phyloP scores from a whole-genome alignment of 1,140 invertebrate species.

The Uloborus diversus region DNA sequence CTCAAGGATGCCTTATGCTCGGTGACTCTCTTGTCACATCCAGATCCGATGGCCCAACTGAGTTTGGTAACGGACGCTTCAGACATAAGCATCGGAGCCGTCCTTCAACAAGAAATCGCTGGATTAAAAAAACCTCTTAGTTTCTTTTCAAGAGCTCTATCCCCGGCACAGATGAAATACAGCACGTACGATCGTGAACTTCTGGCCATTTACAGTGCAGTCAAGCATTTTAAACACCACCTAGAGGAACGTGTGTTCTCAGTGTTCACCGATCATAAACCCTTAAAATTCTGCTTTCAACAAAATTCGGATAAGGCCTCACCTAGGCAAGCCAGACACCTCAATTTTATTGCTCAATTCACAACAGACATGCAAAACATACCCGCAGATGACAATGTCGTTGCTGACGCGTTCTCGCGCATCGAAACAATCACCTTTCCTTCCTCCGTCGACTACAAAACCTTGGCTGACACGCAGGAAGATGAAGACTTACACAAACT shows the following conservation, averaged over 20 bases:
- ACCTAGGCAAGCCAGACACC: slow-evolving; percentile 60
- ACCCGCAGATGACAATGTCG: slow-evolving; percentile 61
- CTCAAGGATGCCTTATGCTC: too few species aligned
- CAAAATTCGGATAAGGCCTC: slow-evolving; percentile 47
- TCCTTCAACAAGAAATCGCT: too few species aligned
- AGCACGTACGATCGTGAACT: slow-evolving; percentile 59
- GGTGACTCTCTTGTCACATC: too few species aligned
- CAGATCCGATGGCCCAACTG: too few species aligned
- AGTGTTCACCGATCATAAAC: slow-evolving; percentile 62
- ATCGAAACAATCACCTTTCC: background rate
- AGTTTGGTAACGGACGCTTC: too few species aligned
- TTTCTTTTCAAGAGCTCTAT: slow-evolving; percentile 55
- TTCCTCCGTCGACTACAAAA: slow-evolving; percentile 9
- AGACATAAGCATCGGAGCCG: too few species aligned
- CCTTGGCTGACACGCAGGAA: slow-evolving; percentile 4
- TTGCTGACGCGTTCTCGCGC: slow-evolving; percentile 60
- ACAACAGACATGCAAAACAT: slow-evolving; percentile 63
- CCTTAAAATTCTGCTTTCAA: slow-evolving; percentile 59
- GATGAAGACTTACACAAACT: slow-evolving; percentile 20
- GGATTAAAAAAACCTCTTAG: slow-evolving; percentile 49
- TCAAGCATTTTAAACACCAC: slow-evolving; percentile 60
- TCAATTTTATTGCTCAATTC: slow-evolving; percentile 65
- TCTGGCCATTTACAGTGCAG: slow-evolving; percentile 58
- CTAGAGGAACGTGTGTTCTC: slow-evolving; percentile 61
- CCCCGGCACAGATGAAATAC: slow-evolving; percentile 38